Base-by-base conservation (phyloP, 2,888 invertebrate genomes). In the Tenthredo distinguenda region DNA sequence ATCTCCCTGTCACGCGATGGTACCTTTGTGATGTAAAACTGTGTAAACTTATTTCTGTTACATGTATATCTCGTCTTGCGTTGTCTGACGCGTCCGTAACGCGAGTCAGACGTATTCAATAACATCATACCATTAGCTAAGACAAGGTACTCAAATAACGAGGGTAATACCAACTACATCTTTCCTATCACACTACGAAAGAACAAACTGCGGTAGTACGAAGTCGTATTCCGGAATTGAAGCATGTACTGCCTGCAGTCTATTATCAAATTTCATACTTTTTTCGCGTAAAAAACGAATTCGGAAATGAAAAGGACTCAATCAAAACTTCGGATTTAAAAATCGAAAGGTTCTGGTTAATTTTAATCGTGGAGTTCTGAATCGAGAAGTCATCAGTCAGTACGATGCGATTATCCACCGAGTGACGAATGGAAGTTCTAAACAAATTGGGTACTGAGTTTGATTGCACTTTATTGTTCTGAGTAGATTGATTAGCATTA, bases 101-200 rank as follows among this genome's bases (percentile, higher is more conserved):
- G 62, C 34, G 62, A 81, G 34, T 62, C 81, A 40, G n/a, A 21
- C n/a, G 81, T 81, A 81, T 81, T 81, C 62, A 40, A 81, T 81
- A 81, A 81, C 81, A 58, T 31, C 21, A 15, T 62, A 62, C 81
- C 21, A 62, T 58, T 81, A 21, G 58, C 81, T 40, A 40, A 81
- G 81, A 81, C 58, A 40, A 62, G 58, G 21, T 62, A 26, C 77
- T 81, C 81, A 12, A 62, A 81, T 81, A 31, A 81, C 81, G 7
- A 40, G 62, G 40, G 81, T 31, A 68, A 34, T 68, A 68, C 34
- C 55, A 10, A n/a, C 6, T 4, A 55, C 47, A 77, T 47, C 31
- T 47, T 9, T 34, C 26, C 2, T n/a, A 18, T 55, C 77, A 50
- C 26, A 76, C 62, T 15, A 68, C 18, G 34, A 68, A 68, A 68